Evolutionary conservation across 2,888 invertebrate species (phyloP).

Genomic region (Allophyes oxyacanthae): DNA sequence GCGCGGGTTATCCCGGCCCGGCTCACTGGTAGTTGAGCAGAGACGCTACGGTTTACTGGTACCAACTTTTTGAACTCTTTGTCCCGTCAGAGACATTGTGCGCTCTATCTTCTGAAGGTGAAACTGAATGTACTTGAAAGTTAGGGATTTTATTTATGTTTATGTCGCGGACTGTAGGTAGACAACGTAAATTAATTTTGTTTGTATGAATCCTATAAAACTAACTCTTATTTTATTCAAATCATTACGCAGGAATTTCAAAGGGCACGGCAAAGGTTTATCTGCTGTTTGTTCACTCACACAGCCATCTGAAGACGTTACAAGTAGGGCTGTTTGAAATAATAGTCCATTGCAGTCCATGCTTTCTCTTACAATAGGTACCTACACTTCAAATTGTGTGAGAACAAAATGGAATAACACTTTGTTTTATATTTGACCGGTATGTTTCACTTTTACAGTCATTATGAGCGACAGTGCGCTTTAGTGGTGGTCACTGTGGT

Average conservation of each 20-base stretch:
- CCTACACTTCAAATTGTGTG: no score
- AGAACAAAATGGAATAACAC: no score
- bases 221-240: background rate
- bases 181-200: conserved; percentile 2
- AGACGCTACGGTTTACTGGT: conserved; percentile 30
- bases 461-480: no score
- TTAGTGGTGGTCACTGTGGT: no score
- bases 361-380: no score
- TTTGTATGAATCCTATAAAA: background rate
- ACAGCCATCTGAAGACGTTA: no score
- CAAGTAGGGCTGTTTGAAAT: no score
- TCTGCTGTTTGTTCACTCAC: no score
- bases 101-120: conserved; percentile 40
- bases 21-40: conserved; percentile 39
- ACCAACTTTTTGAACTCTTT: conserved; percentile 45
- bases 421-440: no score
- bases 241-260: background rate
- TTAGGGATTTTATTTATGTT: conserved; percentile 14
- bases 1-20: conserved; percentile 61
- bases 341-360: no score
- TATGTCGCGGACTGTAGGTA: conserved; percentile 9
- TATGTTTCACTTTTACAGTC: no score
- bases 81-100: conserved; percentile 24
- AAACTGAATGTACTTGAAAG: conserved; percentile 36
- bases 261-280: background rate